Percentiles rank a stretch among this genome's conserved stretches.
phyloP scores from a whole-genome alignment of 2,888 invertebrate genomes.

The Zhengitettix transpicula region DNA sequence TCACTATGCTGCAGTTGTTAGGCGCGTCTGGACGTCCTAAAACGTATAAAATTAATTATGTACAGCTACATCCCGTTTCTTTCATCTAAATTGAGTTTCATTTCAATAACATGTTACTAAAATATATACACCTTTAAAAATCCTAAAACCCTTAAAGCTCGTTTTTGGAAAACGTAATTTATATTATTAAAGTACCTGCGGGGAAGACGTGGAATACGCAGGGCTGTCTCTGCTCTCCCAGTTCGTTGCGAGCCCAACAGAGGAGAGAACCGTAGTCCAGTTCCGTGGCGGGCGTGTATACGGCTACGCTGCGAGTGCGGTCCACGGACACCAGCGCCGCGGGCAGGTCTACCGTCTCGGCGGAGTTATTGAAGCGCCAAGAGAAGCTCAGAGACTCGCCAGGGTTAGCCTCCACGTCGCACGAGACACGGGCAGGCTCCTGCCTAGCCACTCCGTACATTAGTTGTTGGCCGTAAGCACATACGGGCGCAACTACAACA shows the following conservation, averaged over 20 bases:
- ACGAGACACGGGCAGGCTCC: constrained; percentile 49
- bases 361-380: constrained; percentile 63
- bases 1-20: constrained; percentile 53
- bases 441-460: constrained; percentile 56
- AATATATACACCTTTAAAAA: not conserved
- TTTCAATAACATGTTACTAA: too few relatives aligned
- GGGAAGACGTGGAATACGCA: constrained; percentile 58
- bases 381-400: constrained; percentile 43
- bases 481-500: constrained; percentile 39
- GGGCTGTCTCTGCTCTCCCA: constrained; percentile 52
- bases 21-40: constrained; percentile 56
- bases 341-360: constrained; percentile 50
- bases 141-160: not conserved
- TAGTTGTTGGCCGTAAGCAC: constrained; percentile 47
- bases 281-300: constrained; percentile 56
- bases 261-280: constrained; percentile 48
- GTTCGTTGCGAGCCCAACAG: constrained; percentile 58
- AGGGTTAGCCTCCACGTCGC: constrained; percentile 52
- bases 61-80: too few relatives aligned
- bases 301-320: constrained; percentile 43
- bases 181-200: constrained; percentile 47
- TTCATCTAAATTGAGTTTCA: too few relatives aligned
- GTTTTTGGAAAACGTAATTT: not conserved
- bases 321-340: constrained; percentile 42
- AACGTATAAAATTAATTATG: not conserved